Evolutionary conservation across 92 coral and sea anemone species (phyloP).

Genomic region (Plumapathes pennacea): DNA sequence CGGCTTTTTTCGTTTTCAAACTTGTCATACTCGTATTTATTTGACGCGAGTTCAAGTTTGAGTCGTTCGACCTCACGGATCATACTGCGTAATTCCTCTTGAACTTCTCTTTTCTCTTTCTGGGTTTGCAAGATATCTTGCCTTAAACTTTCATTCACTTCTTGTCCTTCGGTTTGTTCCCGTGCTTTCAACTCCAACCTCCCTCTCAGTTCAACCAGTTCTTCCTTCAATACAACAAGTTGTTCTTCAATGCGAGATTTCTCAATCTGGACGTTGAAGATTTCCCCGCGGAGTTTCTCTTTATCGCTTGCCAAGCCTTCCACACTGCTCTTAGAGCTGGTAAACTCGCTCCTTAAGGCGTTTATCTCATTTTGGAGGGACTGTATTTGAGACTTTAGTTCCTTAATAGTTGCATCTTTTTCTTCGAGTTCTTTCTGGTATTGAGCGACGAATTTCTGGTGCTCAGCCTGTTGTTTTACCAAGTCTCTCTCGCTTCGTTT

Average conservation of each 20-base stretch:
- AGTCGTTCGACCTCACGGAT: slow-evolving; percentile 53
- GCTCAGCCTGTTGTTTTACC: slow-evolving; percentile 16
- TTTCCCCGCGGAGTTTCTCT: slow-evolving; percentile 44
- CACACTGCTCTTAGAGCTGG: slow-evolving; percentile 6
- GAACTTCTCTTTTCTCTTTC: slow-evolving; percentile 10
- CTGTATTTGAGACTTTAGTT: slow-evolving; percentile 14
- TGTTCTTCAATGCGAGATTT: slow-evolving; percentile 60
- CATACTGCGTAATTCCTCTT: slow-evolving; percentile 37
- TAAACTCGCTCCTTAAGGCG: slow-evolving; percentile 27
- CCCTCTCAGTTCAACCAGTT: slow-evolving; percentile 44
- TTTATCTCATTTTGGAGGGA: slow-evolving; percentile 26
- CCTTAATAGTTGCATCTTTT: slow-evolving; percentile 25
- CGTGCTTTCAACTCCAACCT: slow-evolving; percentile 17
- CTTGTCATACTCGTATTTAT: slow-evolving; percentile 32
- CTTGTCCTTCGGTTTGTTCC: slow-evolving; percentile 23
- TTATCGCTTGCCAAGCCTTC: slow-evolving; percentile 37
- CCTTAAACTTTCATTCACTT: slow-evolving; percentile 27
- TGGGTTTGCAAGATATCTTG: slow-evolving; percentile 26
- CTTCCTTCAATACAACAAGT: slow-evolving; percentile 53
- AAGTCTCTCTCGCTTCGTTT: slow-evolving; percentile 47
- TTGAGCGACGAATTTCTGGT: slow-evolving; percentile 10
- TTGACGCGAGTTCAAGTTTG: slow-evolving; percentile 38
- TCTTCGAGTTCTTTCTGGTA: slow-evolving; percentile 16
- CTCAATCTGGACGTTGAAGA: slow-evolving; percentile 43
- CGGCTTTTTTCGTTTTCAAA: slow-evolving; percentile 50